Conservation (phyloP, 2,113 vertebrate genomes). For the Orthochromis indermauri region DNA sequence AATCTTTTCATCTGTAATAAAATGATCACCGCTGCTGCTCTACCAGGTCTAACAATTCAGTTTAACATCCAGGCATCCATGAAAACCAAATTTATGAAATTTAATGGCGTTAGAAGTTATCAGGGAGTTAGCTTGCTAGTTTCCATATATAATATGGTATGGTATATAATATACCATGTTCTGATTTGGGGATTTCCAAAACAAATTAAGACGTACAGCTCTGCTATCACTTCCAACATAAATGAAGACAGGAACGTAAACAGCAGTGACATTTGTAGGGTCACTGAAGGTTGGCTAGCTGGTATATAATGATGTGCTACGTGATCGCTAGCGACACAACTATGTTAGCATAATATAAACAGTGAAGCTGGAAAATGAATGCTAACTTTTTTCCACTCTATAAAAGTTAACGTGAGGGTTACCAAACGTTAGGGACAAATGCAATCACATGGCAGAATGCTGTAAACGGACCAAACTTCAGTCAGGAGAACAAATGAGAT, state of each 20-base stretch:
- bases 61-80: not conserved
- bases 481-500: not conserved
- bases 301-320: not conserved
- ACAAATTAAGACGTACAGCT: not conserved
- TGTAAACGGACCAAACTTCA: not conserved
- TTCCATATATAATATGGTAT: not conserved
- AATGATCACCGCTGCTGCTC: not conserved
- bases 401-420: not conserved
- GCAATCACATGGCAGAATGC: not conserved
- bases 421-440: not conserved
- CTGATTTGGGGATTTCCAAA: not conserved
- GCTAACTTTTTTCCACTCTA: not conserved
- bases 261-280: not conserved
- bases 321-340: fast-evolving
- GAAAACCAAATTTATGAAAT: not conserved
- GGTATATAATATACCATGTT: not conserved
- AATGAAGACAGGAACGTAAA: not conserved
- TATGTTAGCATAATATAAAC: not conserved
- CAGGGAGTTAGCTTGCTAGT: no score
- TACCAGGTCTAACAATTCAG: not conserved
- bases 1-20: not conserved
- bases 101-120: not conserved
- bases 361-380: not conserved
- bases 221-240: not conserved
- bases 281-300: not conserved